Conservation (phyloP, 2,113 vertebrate genomes). For the Dissostichus mawsoni region DNA sequence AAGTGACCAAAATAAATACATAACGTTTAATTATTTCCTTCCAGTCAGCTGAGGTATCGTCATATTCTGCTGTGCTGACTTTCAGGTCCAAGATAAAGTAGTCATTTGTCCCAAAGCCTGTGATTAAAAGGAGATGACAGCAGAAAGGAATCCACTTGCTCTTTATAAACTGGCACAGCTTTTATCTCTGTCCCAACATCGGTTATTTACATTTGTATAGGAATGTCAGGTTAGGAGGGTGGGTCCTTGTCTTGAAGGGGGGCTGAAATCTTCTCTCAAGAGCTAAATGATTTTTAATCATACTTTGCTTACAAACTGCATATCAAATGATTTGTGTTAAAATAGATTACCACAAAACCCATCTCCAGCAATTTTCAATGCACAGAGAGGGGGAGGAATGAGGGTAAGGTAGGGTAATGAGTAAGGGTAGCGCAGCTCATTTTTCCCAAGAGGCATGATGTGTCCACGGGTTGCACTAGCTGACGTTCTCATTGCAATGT, state of each 20-base stretch:
- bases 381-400: not conserved
- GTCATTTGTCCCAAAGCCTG: not conserved
- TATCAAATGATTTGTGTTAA: not conserved
- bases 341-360: not conserved
- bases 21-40: constrained; percentile 5
- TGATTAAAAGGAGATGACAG: not conserved
- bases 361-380: not conserved
- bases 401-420: not conserved
- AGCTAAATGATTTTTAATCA: not conserved
- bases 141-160: not conserved
- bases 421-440: not conserved
- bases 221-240: not conserved
- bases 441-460: not conserved
- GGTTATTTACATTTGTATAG: too few species aligned
- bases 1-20: constrained; percentile 1
- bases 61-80: not conserved
- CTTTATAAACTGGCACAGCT: too few species aligned
- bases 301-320: not conserved
- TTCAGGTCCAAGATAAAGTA: not conserved
- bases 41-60: not conserved
- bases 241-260: not conserved
- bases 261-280: not conserved
- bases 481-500: not conserved
- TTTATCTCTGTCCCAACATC: too few species aligned
- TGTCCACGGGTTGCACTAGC: not conserved